Conservation (phyloP, 2,113 vertebrate genomes). For the Gavialis gangeticus region DNA sequence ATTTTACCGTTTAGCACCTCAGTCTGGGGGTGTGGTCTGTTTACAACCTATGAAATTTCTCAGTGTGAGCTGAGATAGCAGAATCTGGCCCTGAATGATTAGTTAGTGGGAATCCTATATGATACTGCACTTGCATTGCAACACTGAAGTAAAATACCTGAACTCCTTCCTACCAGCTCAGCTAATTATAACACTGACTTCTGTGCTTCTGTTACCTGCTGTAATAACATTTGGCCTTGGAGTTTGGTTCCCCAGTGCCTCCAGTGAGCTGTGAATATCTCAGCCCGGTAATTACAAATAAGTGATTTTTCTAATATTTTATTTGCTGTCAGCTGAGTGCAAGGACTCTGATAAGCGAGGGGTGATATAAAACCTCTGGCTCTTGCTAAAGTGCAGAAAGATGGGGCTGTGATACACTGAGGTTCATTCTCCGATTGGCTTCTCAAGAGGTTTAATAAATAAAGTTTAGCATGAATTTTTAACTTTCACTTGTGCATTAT, state of each 20-base stretch:
- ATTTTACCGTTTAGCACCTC: neutral
- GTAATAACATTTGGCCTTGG: neutral
- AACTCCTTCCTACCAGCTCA: neutral
- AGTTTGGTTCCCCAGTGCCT: neutral
- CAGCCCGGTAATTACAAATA: neutral
- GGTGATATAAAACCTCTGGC: neutral
- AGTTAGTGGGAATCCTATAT: neutral
- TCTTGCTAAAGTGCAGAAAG: neutral
- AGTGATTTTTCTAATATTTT: neutral
- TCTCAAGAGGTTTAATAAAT: conserved; percentile 37
- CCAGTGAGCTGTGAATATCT: neutral
- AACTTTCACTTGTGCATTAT: conserved; percentile 54
- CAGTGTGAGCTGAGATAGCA: neutral
- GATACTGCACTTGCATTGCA: neutral
- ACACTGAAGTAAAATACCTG: neutral
- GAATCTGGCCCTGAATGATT: neutral
- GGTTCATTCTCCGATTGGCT: neutral
- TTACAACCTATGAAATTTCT: neutral
- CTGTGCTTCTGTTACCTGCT: neutral
- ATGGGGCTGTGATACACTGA: neutral
- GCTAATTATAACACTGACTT: neutral
- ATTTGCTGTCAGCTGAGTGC: neutral
- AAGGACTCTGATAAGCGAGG: neutral
- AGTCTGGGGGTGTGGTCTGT: neutral
- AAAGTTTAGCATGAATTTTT: conserved; percentile 51